Evolutionary conservation across 2,888 invertebrate species (phyloP), one percentile per base, ranked within the genome.

Genomic region (Leptura quadrifasciata): DNA sequence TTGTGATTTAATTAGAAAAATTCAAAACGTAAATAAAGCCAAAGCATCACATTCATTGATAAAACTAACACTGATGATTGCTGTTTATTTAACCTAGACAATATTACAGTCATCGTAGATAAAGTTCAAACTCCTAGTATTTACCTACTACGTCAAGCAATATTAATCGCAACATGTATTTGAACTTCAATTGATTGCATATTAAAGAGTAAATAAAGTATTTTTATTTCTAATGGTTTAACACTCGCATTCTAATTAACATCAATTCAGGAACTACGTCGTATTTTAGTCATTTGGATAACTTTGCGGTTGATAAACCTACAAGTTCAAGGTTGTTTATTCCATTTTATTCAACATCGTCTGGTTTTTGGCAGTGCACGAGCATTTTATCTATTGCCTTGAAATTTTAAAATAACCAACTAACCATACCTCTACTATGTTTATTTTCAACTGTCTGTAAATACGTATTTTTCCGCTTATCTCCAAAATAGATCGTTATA

Each of bases 261-360:
- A 60, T 60, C 61, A 60, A 74, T 74, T 68, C 68, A 73, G 61
- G 65, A 82, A 84, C 80, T 85, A 79, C 86, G 85, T 80, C 84
- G 84, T 81, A 85, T 81, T 84, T 82, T 85, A 83, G 83, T 82
- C 81, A 80, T 78, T 79, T 74, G 76, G 68, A 82, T 83, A 84
- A 82, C 80, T 81, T 80, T 80, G 84, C 87, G 87, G 87, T 87
- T 88, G 88, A 88, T 88, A 87, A 87, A 87, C 88, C 85, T 84
- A 61, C 87, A 88, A 88, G 88, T 88, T 88, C 88, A 88, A 88
- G 88, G 88, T 83, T 85, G 70, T 79, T 79, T 81, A 77, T 76
- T 79, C 75, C 71, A 75, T 74, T 75, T 75, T 74, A 73, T 73
- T 63, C 68, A 39, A 39, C 39, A 72, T 24, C 57, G 73, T 76